Conservation (phyloP, 2,888 invertebrate species). For the Cryptocheilus praepositus region DNA sequence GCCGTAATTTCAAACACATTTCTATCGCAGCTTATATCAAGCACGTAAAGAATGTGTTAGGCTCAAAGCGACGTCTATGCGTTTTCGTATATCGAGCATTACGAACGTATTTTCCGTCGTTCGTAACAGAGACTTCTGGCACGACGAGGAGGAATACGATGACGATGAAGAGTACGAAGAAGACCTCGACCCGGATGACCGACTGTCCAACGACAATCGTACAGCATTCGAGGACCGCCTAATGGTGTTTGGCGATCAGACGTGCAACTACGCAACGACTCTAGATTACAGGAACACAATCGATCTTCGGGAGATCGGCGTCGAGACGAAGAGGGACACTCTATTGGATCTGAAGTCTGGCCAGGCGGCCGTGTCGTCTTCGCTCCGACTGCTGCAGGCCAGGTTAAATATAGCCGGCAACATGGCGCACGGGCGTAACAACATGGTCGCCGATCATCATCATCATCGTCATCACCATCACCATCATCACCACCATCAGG, state of each 20-base stretch:
- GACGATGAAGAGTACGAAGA: conserved; percentile 66
- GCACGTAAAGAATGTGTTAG: too few species aligned
- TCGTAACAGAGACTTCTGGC: conserved; percentile 53
- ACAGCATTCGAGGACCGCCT: conserved; percentile 67
- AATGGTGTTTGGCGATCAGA: conserved; percentile 68
- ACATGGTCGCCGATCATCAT: conserved; percentile 54
- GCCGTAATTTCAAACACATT: too few species aligned
- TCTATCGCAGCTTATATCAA: too few species aligned
- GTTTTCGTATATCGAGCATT: background rate
- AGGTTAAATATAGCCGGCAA: conserved; percentile 69
- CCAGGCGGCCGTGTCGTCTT: conserved; percentile 58
- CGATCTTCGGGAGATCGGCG: conserved; percentile 71
- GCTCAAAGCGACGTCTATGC: background rate
- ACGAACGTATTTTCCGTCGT: too few species aligned
- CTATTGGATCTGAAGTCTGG: conserved; percentile 65
- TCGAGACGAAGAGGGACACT: conserved; percentile 64
- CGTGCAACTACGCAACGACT: conserved; percentile 61
- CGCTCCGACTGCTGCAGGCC: conserved; percentile 61
- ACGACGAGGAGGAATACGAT: conserved; percentile 65
- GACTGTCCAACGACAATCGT: conserved; percentile 76
- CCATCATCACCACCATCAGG: conserved; percentile 41
- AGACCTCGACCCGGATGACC: conserved; percentile 61
- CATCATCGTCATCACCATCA: conserved; percentile 48
- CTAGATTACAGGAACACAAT: conserved; percentile 70
- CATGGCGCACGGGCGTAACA: conserved; percentile 52